These are phyloP conservation scores for Alces alces DNA, from an alignment of 2,113 vertebrate species.

Conservation along the genomic window DNA sequence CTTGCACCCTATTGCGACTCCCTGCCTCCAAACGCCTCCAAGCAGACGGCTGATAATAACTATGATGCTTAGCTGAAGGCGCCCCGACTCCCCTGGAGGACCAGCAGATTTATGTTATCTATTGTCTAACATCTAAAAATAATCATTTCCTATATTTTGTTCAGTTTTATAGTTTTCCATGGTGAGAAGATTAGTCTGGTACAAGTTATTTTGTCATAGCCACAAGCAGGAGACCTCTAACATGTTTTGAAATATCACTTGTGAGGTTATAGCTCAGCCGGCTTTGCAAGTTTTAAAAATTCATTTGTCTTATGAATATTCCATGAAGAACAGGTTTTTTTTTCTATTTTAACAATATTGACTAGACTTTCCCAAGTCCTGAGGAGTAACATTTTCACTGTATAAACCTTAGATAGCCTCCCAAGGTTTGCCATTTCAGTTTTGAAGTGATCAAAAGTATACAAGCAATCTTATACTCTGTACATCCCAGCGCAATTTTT, in stretches of 20 bases:
- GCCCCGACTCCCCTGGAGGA: not conserved
- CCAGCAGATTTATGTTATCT: not conserved
- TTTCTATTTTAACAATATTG: not conserved
- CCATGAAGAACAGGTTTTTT: constrained; percentile 21
- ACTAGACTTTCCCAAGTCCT: not conserved
- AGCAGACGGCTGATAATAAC: not conserved
- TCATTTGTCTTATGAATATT: constrained; percentile 61
- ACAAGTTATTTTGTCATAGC: not conserved
- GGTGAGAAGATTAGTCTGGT: not conserved
- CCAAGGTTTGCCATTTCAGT: constrained; percentile 35
- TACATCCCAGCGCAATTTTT: not conserved
- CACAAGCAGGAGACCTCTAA: not conserved
- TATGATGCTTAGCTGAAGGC: not conserved
- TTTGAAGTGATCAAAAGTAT: constrained; percentile 29
- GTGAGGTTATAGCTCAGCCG: not conserved
- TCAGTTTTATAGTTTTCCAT: not conserved
- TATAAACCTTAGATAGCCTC: not conserved
- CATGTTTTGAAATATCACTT: not conserved
- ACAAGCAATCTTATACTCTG: not conserved
- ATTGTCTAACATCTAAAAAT: not conserved
- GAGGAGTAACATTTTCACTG: constrained; percentile 10
- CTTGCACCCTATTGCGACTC: not conserved
- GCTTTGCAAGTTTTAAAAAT: constrained; percentile 55
- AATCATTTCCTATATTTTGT: not conserved
- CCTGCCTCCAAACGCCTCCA: not conserved